Conservation (phyloP, 2,888 invertebrate genomes). For the Himalopsyche kuldschensis region DNA sequence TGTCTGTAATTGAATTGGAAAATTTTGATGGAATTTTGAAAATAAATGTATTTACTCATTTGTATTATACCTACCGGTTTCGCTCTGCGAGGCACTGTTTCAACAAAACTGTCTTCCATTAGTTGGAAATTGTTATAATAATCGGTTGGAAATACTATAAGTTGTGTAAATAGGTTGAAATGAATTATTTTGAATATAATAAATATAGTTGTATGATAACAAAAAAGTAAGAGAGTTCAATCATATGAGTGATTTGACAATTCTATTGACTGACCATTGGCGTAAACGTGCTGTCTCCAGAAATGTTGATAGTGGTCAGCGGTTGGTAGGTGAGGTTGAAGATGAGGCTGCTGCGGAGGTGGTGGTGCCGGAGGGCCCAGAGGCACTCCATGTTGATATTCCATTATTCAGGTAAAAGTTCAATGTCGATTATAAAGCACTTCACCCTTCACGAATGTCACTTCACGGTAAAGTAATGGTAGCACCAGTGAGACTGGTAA, state of each 20-base stretch:
- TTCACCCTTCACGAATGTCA: constrained; percentile 4
- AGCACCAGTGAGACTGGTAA: neutral
- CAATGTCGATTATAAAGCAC: neutral
- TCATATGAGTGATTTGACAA: neutral
- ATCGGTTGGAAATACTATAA: too few species aligned
- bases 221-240: too few species aligned
- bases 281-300: constrained; percentile 79
- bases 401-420: constrained; percentile 45
- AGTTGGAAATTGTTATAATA: too few species aligned
- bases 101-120: too few species aligned
- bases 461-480: neutral
- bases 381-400: constrained; percentile 54
- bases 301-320: constrained; percentile 75
- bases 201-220: too few species aligned
- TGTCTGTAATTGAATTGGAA: too few species aligned
- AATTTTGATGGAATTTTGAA: too few species aligned
- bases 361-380: constrained; percentile 67
- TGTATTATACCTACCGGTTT: too few species aligned
- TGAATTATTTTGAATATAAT: too few species aligned
- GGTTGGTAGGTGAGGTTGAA: constrained; percentile 63
- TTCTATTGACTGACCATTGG: constrained; percentile 65
- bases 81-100: too few species aligned
- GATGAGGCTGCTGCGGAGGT: constrained; percentile 66
- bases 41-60: too few species aligned
- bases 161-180: too few species aligned